Conservation (phyloP, 1,140 invertebrate genomes). For the Belonocnema kinseyi region DNA sequence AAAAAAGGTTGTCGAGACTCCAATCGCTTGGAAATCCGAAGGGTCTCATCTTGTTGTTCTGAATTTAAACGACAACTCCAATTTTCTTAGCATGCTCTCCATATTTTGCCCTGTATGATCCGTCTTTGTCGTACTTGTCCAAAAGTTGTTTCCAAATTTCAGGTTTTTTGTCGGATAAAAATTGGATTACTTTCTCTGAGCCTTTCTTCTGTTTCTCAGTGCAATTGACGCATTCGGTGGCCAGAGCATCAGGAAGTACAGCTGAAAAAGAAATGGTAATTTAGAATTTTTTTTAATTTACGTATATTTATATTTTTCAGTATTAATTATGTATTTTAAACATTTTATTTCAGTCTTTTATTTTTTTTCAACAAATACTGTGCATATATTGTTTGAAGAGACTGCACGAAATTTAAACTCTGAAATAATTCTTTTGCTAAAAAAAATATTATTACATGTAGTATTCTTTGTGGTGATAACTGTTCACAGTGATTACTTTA, state of each 20-base stretch:
- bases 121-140: conserved; percentile 79
- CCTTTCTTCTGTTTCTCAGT: conserved; percentile 77
- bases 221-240: conserved; percentile 80
- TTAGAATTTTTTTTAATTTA: not conserved
- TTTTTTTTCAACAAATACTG: too few species aligned
- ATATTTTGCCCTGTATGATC: conserved; percentile 77
- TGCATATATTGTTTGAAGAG: too few species aligned
- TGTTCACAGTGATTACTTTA: too few species aligned
- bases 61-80: conserved; percentile 54
- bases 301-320: too few species aligned
- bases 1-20: conserved; percentile 18
- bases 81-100: conserved; percentile 72
- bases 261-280: conserved; percentile 64
- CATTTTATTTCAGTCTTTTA: too few species aligned
- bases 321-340: too few species aligned
- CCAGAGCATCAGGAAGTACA: conserved; percentile 79
- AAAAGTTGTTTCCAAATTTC: conserved; percentile 77
- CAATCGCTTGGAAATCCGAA: not conserved
- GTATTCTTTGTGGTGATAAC: too few species aligned
- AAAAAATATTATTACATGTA: too few species aligned
- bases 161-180: conserved; percentile 77
- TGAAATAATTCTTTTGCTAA: too few species aligned
- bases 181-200: conserved; percentile 75
- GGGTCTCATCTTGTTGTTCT: not conserved
- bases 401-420: too few species aligned